These are phyloP conservation scores for Exaiptasia diaphana DNA, from an alignment of 64 coral and sea anemone species.

Conservation along the genomic window DNA sequence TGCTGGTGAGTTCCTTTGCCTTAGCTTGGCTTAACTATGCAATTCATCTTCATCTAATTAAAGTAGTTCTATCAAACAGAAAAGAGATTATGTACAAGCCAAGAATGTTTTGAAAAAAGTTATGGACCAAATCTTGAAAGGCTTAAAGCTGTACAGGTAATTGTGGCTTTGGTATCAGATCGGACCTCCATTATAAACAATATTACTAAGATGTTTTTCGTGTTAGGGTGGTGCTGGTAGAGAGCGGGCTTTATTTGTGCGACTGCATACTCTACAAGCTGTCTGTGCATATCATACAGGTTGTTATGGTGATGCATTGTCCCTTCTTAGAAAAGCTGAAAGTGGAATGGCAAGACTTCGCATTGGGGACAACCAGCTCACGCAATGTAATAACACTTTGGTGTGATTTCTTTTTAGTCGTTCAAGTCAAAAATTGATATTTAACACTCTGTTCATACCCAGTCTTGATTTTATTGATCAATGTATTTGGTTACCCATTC, in stretches of 20 bases:
- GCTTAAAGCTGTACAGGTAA: slow-evolving; percentile 67
- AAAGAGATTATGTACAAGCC: slow-evolving; percentile 65
- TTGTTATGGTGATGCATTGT: neutral
- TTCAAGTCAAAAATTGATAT: neutral
- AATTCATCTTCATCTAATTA: neutral
- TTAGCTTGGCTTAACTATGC: neutral
- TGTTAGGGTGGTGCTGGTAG: slow-evolving; percentile 30
- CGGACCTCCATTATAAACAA: neutral
- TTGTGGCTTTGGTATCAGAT: neutral
- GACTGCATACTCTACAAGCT: slow-evolving; percentile 48
- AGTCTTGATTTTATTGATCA: too few relatives aligned
- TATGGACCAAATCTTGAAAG: slow-evolving; percentile 85
- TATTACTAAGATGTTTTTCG: neutral
- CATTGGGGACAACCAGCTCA: slow-evolving; percentile 26
- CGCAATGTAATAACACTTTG: slow-evolving; percentile 53
- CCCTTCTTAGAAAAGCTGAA: slow-evolving; percentile 40
- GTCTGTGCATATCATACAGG: slow-evolving; percentile 62
- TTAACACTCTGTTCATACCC: too few relatives aligned
- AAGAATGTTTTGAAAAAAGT: slow-evolving; percentile 86
- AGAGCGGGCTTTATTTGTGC: slow-evolving; percentile 54
- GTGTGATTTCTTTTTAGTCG: too few relatives aligned
- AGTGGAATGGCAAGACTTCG: neutral
- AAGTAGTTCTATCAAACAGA: slow-evolving; percentile 27
- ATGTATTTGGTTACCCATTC: too few relatives aligned
- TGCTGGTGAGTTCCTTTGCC: slow-evolving; percentile 51